phyloP scores from a whole-genome alignment of 1,140 invertebrate species.

The Brachionus paranguensis region DNA sequence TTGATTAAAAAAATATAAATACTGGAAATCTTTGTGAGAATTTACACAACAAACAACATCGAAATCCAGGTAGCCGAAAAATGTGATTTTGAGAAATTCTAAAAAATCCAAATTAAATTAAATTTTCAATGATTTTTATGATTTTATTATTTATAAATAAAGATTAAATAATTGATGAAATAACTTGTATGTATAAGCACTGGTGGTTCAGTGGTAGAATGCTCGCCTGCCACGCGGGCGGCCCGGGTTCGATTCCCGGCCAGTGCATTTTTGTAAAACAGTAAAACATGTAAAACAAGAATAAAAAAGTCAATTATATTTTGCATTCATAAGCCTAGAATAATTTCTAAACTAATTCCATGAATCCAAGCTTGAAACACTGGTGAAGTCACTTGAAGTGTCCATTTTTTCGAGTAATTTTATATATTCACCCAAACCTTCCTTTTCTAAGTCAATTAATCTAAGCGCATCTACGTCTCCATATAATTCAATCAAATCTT shows the following conservation, averaged over 20 bases:
- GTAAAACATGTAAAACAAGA: too few relatives aligned
- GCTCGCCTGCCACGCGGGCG: neutral
- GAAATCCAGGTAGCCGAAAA: too few relatives aligned
- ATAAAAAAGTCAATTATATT: too few relatives aligned
- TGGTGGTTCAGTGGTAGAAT: neutral
- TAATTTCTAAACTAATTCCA: neutral
- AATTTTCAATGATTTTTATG: too few relatives aligned
- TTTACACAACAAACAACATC: too few relatives aligned
- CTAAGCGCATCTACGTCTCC: neutral
- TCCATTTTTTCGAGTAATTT: neutral
- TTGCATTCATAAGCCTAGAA: neutral
- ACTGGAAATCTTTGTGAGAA: too few relatives aligned
- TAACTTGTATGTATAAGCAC: neutral
- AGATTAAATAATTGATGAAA: neutral
- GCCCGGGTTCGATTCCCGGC: neutral
- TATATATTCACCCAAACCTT: constrained; percentile 21
- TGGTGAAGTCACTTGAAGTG: neutral
- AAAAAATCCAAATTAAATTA: too few relatives aligned
- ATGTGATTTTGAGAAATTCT: too few relatives aligned
- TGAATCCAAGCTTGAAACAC: neutral
- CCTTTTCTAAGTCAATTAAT: constrained; percentile 14
- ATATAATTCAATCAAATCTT: neutral
- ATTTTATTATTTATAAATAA: neutral
- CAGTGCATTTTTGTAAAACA: neutral
- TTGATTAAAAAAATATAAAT: too few relatives aligned